These are phyloP conservation scores for Philhelius pedissequus DNA, from an alignment of 2,888 invertebrate genomes.

Conservation along the genomic window DNA sequence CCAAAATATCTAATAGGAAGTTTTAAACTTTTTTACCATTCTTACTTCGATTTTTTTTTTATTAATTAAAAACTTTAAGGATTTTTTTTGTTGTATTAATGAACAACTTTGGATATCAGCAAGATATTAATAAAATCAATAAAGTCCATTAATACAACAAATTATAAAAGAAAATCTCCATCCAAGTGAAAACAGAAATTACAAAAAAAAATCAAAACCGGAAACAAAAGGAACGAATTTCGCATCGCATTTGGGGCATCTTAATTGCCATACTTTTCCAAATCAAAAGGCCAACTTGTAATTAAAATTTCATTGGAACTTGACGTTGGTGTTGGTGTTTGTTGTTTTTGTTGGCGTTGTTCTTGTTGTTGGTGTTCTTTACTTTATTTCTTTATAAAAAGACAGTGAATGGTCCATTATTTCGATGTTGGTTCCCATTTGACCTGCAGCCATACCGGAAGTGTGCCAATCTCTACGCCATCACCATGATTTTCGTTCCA, in stretches of 20 bases:
- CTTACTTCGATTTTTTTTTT: neutral
- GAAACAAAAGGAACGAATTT: constrained; percentile 44
- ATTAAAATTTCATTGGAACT: constrained; percentile 63
- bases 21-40: neutral
- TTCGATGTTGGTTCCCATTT: neutral
- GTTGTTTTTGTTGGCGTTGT: neutral
- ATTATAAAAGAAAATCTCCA: neutral
- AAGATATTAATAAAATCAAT: constrained; percentile 38
- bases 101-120: constrained; percentile 19
- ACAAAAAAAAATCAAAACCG: neutral
- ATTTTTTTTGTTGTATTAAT: neutral
- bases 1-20: too few species aligned
- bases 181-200: neutral
- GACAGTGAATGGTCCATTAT: neutral
- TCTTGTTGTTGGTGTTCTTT: neutral
- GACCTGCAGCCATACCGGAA: constrained; percentile 24
- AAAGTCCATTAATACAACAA: constrained; percentile 36
- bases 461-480: constrained; percentile 36
- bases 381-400: neutral
- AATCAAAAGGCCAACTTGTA: constrained; percentile 60
- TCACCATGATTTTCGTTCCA: constrained; percentile 2
- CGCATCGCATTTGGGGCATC: constrained; percentile 50
- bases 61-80: constrained; percentile 19
- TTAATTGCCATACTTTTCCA: constrained; percentile 59
- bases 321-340: constrained; percentile 16